These are phyloP conservation scores for Crossaster papposus DNA, from an alignment of 53 echinoderm and acorn worm genomes.

Conservation along the genomic window DNA sequence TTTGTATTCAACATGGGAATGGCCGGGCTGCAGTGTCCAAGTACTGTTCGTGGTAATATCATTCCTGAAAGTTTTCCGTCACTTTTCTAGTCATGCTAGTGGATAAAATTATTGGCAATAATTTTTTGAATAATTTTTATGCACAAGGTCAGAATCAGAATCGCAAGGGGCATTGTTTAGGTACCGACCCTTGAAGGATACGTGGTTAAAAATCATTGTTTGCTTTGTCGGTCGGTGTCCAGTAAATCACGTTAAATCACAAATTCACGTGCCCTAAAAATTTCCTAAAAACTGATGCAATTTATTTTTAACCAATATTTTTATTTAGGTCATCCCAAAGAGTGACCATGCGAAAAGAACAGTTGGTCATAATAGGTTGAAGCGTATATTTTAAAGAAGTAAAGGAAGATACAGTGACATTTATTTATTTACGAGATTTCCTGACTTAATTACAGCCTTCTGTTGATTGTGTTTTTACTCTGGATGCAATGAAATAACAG, in stretches of 20 bases:
- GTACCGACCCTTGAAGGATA: neutral
- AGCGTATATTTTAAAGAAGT: neutral
- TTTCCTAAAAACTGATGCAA: neutral
- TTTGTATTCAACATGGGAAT: too few species aligned
- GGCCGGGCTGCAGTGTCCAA: too few species aligned
- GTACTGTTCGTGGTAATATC: too few species aligned
- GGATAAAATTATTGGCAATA: neutral
- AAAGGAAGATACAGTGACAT: neutral
- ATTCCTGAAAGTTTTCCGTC: too few species aligned
- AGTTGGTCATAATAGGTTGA: neutral
- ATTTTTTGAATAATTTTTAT: neutral
- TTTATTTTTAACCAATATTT: neutral
- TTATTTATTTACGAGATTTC: neutral
- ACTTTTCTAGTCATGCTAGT: too few species aligned
- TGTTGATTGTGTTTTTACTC: neutral
- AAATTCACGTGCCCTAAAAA: too few species aligned
- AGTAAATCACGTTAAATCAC: too few species aligned
- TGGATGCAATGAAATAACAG: constrained; percentile 28
- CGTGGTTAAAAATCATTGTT: too few species aligned
- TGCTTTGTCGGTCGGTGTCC: too few species aligned
- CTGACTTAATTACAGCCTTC: constrained; percentile 17
- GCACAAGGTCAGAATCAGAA: neutral
- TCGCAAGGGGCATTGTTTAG: neutral
- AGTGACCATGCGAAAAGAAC: too few species aligned
- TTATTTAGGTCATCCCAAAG: too few species aligned